phyloP scores from a whole-genome alignment of 2,113 vertebrate genomes.

The Romanogobio albipinnatus region DNA sequence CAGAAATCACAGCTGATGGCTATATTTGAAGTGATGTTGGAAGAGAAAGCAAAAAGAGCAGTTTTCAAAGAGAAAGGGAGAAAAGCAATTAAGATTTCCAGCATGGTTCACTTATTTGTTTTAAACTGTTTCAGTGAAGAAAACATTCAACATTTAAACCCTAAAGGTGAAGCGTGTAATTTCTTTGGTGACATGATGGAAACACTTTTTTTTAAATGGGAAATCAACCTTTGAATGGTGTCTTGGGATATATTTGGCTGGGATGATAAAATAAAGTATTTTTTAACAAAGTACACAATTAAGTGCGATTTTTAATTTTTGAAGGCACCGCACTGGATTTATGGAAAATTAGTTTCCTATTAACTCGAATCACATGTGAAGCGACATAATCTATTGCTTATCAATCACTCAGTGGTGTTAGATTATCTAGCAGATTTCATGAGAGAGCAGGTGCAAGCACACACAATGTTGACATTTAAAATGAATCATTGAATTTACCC shows the following conservation, averaged over 20 bases:
- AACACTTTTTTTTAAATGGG: not conserved
- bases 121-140: constrained; percentile 12
- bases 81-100: constrained; percentile 22
- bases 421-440: not conserved
- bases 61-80: not conserved
- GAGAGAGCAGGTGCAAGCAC: not conserved
- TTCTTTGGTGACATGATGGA: not conserved
- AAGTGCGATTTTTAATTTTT: not conserved
- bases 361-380: not conserved
- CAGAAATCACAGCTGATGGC: constrained; percentile 18
- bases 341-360: not conserved
- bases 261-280: not conserved
- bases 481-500: constrained; percentile 41
- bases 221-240: not conserved
- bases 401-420: constrained; percentile 20
- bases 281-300: not conserved
- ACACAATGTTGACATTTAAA: constrained; percentile 29
- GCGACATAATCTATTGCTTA: not conserved
- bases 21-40: constrained; percentile 21
- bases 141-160: constrained; percentile 1
- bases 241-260: not conserved
- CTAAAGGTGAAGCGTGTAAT: constrained; percentile 13
- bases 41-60: constrained; percentile 21
- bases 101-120: constrained; percentile 15
- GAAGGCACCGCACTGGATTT: not conserved